phyloP scores from a whole-genome alignment of 1,140 invertebrate species.

The Mya arenaria region DNA sequence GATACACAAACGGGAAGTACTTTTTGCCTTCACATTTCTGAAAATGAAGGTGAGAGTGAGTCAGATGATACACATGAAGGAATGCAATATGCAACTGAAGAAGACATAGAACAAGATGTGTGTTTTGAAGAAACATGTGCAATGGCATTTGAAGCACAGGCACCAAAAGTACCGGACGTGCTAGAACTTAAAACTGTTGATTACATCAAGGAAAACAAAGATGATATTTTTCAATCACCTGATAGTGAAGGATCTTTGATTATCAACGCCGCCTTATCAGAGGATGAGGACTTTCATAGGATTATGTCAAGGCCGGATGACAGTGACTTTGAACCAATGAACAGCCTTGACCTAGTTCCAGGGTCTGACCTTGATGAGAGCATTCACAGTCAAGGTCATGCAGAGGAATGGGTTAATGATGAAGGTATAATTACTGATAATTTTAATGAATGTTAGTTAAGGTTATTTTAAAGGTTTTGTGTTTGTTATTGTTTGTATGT shows the following conservation, averaged over 20 bases:
- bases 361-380: slow-evolving; percentile 39
- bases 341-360: slow-evolving; percentile 47
- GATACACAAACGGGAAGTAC: no score
- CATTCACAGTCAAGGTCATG: neutral
- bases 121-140: no score
- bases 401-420: neutral
- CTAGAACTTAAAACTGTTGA: no score
- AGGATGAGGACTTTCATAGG: slow-evolving; percentile 41
- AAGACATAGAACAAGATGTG: no score
- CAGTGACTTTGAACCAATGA: slow-evolving; percentile 6
- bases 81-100: no score
- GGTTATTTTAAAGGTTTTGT: neutral
- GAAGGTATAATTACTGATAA: neutral
- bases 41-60: no score
- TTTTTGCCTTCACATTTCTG: no score
- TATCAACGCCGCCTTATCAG: slow-evolving; percentile 26
- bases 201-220: no score
- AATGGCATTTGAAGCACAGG: no score
- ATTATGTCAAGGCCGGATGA: slow-evolving; percentile 24
- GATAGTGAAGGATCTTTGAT: slow-evolving; percentile 30
- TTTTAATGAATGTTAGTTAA: neutral
- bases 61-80: no score
- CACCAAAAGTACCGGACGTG: no score
- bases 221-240: no score
- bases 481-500: neutral